These are phyloP conservation scores for Apotomis betuletana DNA, from an alignment of 2,888 invertebrate species.

Conservation along the genomic window DNA sequence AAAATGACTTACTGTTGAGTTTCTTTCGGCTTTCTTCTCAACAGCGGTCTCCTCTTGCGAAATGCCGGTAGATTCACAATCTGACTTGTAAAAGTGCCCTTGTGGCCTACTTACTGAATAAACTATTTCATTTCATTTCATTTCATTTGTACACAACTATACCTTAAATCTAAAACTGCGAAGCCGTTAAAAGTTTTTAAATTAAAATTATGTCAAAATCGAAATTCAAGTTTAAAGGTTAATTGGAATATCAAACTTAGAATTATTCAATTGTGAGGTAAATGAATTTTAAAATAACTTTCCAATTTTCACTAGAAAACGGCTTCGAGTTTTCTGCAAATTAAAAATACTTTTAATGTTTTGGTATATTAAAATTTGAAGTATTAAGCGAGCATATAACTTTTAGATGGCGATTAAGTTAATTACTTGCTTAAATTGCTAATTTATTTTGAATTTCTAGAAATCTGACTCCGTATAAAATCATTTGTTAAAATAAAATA, in stretches of 20 bases:
- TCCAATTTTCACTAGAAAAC: neutral
- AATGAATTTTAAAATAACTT: conserved; percentile 13
- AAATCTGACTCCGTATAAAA: neutral
- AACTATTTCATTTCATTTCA: no score
- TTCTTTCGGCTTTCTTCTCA: no score
- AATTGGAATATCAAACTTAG: conserved; percentile 22
- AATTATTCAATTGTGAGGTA: conserved; percentile 18
- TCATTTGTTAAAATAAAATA: neutral
- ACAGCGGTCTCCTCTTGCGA: no score
- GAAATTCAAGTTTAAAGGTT: conserved; percentile 3
- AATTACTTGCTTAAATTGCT: neutral
- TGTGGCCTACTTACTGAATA: no score
- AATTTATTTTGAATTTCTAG: neutral
- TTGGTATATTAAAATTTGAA: neutral
- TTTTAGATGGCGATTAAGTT: neutral
- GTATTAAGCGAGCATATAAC: neutral
- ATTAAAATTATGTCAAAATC: conserved; percentile 15
- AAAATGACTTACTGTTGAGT: no score
- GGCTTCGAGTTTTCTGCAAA: neutral
- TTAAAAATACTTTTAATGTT: neutral
- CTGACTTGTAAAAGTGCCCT: no score
- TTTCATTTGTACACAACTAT: no score
- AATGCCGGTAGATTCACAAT: no score
- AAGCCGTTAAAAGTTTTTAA: conserved; percentile 8
- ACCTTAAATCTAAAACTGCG: neutral